Conservation (phyloP, 2,113 vertebrate genomes). For the Periophthalmus modestus region DNA sequence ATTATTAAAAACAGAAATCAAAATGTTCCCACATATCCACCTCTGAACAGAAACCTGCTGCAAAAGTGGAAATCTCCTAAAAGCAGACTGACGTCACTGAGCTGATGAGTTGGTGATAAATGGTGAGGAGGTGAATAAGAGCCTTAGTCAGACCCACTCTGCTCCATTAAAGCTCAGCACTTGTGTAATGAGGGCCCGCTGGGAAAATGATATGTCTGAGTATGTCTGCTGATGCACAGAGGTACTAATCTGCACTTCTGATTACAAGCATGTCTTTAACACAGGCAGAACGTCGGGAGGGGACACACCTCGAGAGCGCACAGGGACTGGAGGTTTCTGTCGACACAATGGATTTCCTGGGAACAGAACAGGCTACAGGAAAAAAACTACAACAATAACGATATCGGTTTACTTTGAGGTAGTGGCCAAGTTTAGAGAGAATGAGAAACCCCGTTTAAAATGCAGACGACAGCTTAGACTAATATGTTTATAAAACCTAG, state of each 20-base stretch:
- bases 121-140: conserved; percentile 54
- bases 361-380: conserved; percentile 47
- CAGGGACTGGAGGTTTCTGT: conserved; percentile 63
- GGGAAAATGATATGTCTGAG: conserved; percentile 74
- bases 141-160: conserved; percentile 53
- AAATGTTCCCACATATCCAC: background rate
- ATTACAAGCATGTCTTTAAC: conserved; percentile 68
- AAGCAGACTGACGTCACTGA: conserved; percentile 27
- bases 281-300: conserved; percentile 44
- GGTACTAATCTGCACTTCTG: conserved; percentile 75
- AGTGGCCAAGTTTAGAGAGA: conserved; percentile 24
- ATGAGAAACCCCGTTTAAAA: background rate
- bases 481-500: too few species aligned
- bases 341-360: conserved; percentile 59
- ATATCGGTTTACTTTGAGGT: conserved; percentile 37
- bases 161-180: conserved; percentile 61
- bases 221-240: conserved; percentile 63
- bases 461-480: too few species aligned
- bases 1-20: conserved; percentile 47
- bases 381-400: conserved; percentile 52
- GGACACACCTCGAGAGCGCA: conserved; percentile 62
- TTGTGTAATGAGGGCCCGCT: conserved; percentile 74
- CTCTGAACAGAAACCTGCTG: background rate
- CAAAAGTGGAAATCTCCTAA: conserved; percentile 2
- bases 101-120: conserved; percentile 61